Percentiles rank a stretch among this genome's conserved stretches.
Evolutionary conservation across 2,888 invertebrate species (phyloP).

Genomic region (Drepana falcataria): DNA sequence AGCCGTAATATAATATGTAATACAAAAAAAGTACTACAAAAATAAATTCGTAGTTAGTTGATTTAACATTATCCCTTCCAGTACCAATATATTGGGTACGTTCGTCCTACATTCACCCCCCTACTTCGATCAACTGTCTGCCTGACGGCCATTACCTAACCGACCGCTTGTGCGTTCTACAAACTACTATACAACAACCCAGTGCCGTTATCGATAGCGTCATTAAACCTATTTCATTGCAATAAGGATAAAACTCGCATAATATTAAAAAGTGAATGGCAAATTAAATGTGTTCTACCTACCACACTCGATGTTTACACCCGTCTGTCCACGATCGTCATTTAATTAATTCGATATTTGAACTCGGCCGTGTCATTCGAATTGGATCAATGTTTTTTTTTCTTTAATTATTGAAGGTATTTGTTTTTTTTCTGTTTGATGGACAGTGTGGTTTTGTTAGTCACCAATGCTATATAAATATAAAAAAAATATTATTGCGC

Average conservation of each 20-base stretch:
- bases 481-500: neutral
- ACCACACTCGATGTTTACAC: conserved; percentile 61
- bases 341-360: conserved; percentile 73
- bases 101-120: conserved; percentile 73
- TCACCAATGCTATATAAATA: conserved; percentile 1
- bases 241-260: conserved; percentile 41
- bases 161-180: conserved; percentile 58
- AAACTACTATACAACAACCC: conserved; percentile 38
- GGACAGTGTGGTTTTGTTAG: conserved; percentile 23
- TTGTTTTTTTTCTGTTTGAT: conserved; percentile 12
- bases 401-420: conserved; percentile 15
- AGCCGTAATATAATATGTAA: too few relatives aligned
- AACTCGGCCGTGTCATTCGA: conserved; percentile 53
- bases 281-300: conserved; percentile 44
- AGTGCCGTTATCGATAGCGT: conserved; percentile 13
- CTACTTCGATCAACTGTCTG: conserved; percentile 65
- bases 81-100: conserved; percentile 35
- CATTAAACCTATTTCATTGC: conserved; percentile 24
- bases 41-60: too few relatives aligned
- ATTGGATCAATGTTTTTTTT: conserved; percentile 24
- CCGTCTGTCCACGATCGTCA: conserved; percentile 58
- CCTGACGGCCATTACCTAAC: conserved; percentile 72
- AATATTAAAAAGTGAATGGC: conserved; percentile 20
- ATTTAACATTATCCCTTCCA: conserved; percentile 41
- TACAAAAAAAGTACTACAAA: too few relatives aligned